phyloP scores from a whole-genome alignment of 2,888 invertebrate genomes.

The Dromius quadrimaculatus region DNA sequence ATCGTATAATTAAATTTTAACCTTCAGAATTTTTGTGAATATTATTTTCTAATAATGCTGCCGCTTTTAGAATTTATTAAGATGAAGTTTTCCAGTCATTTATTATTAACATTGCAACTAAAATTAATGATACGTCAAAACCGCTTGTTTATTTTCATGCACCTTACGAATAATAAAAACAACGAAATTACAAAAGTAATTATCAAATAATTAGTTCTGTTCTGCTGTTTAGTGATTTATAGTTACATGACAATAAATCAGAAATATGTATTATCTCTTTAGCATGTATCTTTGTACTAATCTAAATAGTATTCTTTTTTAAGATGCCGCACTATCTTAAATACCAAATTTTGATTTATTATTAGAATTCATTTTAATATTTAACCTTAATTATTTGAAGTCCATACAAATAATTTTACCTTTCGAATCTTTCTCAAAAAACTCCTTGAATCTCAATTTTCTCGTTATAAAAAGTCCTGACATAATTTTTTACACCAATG shows the following conservation, averaged over 20 bases:
- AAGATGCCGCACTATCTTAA: too few relatives aligned
- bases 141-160: constrained; percentile 23
- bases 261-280: neutral
- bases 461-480: neutral
- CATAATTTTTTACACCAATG: constrained; percentile 17
- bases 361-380: too few relatives aligned
- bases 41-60: too few relatives aligned
- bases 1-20: neutral
- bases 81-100: constrained; percentile 16
- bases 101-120: constrained; percentile 18
- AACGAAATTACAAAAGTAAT: constrained; percentile 12
- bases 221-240: constrained; percentile 12
- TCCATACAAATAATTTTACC: too few relatives aligned
- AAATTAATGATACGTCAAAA: constrained; percentile 29
- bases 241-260: constrained; percentile 1
- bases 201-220: constrained; percentile 20
- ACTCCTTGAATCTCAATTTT: neutral
- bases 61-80: too few relatives aligned
- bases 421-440: neutral
- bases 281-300: constrained; percentile 3
- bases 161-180: constrained; percentile 18
- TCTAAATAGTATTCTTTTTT: too few relatives aligned
- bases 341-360: too few relatives aligned
- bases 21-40: neutral
- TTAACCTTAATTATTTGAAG: too few relatives aligned